Evolutionary conservation across 2,888 invertebrate genomes (phyloP), one percentile per base, ranked within the genome.

Genomic region (Scaptomyza parva): DNA sequence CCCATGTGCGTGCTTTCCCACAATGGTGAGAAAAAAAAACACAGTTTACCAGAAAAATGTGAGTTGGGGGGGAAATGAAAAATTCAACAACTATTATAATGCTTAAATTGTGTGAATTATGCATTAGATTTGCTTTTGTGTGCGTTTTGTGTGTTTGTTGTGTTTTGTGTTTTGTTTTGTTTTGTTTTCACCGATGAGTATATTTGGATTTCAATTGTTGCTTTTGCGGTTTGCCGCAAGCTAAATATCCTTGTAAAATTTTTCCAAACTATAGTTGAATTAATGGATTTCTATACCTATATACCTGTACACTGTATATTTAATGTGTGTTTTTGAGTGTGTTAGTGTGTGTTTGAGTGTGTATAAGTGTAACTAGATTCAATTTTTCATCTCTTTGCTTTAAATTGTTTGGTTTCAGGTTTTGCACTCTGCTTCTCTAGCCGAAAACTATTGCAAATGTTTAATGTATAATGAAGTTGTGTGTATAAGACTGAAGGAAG

Each of bases 91-190:
- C n/a, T 40, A 33, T 47, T 55, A 45, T 1, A 30, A 47, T 40
- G 47, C 41, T 44, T 24, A 3, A 45, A 47, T 47, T 37, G 20
- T 24, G 33, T 48, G 17, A 37, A 48, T 48, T 43, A 37, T 40
- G 45, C 22, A 60, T 40, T 35, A 24, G 14, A 14, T 30, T 12
- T 17, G 5, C 17, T 24, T 57, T 33, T 30, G n/a, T 12, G 30
- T 9, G 22, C 37, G 24, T 37, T 26, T 35, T n/a, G 17, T 12
- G n/a, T n/a, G n/a, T 59, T 20, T 52, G 7, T 5, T 8, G n/a
- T n/a, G n/a, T 33, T 12, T 39, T 9, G 22, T 44, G 24, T 37
- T 26, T 35, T n/a, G 17, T 12, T 59, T 20, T 52, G 7, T 5
- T 8, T 9, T 8, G 8, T 3, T 14, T 14, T 33, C 33, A 3